A percentile compares a stretch with the other conserved stretches of the same genome.
phyloP scores from a whole-genome alignment of 1,140 invertebrate species.

The Geopemphigus sp. region DNA sequence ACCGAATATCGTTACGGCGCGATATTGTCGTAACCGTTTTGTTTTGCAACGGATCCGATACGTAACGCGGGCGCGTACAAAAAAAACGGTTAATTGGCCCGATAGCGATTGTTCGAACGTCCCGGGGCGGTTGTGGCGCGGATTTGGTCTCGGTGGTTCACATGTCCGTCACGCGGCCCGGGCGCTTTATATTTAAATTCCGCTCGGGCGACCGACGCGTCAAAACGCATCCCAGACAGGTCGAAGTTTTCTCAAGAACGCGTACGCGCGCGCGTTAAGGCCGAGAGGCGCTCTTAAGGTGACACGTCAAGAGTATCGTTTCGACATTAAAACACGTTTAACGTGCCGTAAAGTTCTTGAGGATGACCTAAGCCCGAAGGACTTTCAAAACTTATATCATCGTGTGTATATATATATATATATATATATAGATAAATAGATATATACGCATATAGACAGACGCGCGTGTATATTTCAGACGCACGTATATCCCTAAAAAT shows the following conservation, averaged over 20 bases:
- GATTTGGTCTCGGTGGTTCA: no score
- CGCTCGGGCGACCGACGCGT: neutral
- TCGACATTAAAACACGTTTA: conserved; percentile 37
- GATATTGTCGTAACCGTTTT: no score
- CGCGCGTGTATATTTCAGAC: neutral
- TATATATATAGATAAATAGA: no score
- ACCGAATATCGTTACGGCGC: no score
- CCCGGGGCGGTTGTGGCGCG: no score
- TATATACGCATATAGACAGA: no score
- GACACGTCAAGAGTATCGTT: conserved; percentile 20
- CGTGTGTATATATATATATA: no score
- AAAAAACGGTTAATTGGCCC: no score
- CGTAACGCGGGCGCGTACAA: no score
- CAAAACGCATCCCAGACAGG: no score
- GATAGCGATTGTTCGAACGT: no score
- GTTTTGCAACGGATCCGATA: no score
- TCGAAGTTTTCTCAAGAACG: conserved; percentile 40
- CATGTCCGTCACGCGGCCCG: neutral
- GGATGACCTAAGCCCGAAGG: conserved; percentile 41
- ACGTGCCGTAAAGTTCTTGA: conserved; percentile 37
- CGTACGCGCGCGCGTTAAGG: neutral
- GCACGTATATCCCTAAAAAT: neutral
- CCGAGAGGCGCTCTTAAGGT: conserved; percentile 42
- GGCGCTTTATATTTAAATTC: neutral
- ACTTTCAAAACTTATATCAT: conserved; percentile 31